Evolutionary conservation across 2,113 vertebrate species (phyloP).

Genomic region (Aleadryas rufinucha): DNA sequence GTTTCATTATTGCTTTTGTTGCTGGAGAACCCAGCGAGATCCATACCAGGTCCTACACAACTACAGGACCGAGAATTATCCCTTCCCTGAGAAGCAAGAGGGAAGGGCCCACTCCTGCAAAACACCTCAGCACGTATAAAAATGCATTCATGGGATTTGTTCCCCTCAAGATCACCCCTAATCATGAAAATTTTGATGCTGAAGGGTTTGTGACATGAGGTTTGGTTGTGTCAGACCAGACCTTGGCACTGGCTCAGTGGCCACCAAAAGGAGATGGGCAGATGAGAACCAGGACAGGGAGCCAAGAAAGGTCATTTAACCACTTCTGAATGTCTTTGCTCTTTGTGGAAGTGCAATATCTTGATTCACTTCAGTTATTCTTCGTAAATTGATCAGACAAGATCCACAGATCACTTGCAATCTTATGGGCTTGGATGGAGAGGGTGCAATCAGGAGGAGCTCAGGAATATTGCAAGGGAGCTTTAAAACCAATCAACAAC

Average conservation of each 20-base stretch:
- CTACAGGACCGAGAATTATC: neutral
- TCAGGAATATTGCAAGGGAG: neutral
- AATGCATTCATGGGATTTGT: neutral
- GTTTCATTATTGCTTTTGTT: neutral
- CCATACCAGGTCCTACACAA: neutral
- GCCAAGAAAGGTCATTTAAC: neutral
- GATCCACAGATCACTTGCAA: neutral
- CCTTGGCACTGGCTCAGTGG: neutral
- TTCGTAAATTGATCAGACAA: neutral
- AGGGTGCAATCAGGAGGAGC: neutral
- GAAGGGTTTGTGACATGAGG: neutral
- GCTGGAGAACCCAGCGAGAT: neutral
- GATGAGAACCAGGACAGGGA: neutral
- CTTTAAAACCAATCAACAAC: neutral
- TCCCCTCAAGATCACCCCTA: neutral
- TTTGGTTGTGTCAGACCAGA: neutral
- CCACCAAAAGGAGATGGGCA: neutral
- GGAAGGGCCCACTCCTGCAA: neutral
- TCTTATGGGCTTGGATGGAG: neutral
- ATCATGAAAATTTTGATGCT: neutral
- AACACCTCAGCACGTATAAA: neutral
- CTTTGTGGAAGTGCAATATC: neutral
- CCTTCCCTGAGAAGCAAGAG: neutral
- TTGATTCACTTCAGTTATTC: neutral
- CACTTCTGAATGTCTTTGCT: neutral